Evolutionary conservation across 2,888 invertebrate species (phyloP), one percentile per base, ranked within the genome.

Genomic region (Macaria liturata): DNA sequence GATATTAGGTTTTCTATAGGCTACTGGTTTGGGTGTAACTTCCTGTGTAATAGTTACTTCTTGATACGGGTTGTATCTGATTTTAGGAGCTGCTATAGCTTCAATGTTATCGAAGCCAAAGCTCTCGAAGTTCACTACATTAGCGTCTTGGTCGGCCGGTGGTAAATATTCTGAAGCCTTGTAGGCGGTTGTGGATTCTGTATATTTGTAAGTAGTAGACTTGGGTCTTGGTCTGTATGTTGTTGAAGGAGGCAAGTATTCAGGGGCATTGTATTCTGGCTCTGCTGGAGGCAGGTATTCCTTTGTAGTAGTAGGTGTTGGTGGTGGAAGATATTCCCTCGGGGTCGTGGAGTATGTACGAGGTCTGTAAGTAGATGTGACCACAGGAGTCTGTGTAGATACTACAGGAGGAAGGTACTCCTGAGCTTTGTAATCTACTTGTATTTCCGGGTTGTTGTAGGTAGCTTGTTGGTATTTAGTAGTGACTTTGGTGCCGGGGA

Each of bases 341-440:
- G 76, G 75, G 20, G 81, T 75, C 3, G 83, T 82, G 9, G 81
- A 80, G 60, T 82, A 85, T 42, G 75, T 81, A 46, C 76, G 70
- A 32, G 87, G 81, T 64, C 72, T 79, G 57, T 81, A 86, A 2
- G 88, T 86, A 32, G 84, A 77, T 9, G 78, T 76, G 3, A 81
- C 76, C 51, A 76, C 58, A 30, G 81, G 83, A 49, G 65, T 64
- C 8, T 55, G 66, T 3, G 83, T 80, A 32, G 84, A 80, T 5
- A 80, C 82, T 0, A 83, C 82, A 42, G 91, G 88, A 31, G 84
- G 89, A 43, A 91, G 72, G 64, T 91, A 91, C 69, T 90, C 88
- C 70, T 89, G 88, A 20, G 81, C 78, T 65, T 85, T 86, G 63
- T 89, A 88, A 8, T 70, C 83, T 8, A 80, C 76, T 70, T 90